Base-by-base conservation (phyloP, 2,113 vertebrate genomes). In the Neodontobutis hainanensis region DNA sequence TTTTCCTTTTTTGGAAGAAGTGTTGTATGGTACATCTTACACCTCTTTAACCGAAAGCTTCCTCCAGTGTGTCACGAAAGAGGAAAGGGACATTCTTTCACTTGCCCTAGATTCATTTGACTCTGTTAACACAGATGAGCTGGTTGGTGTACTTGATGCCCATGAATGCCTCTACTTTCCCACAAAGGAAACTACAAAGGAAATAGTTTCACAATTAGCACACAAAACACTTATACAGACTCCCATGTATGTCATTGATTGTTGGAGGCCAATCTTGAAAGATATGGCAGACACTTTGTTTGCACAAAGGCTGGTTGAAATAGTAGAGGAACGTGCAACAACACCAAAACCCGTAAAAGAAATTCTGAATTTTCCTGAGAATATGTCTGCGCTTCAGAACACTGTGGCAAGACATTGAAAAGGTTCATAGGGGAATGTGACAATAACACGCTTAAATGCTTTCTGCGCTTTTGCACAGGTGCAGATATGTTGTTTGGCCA, bases 151-250 rank as follows among this genome's bases (percentile, higher is more conserved):
- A n/a, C n/a, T n/a, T n/a, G n/a, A n/a, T n/a, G n/a, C n/a, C n/a
- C n/a, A n/a, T n/a, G n/a, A n/a, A n/a, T n/a, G n/a, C n/a, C n/a
- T n/a, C n/a, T n/a, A n/a, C n/a, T n/a, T n/a, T n/a, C n/a, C n/a
- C n/a, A n/a, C n/a, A n/a, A n/a, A n/a, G n/a, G n/a, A n/a, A n/a
- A n/a, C n/a, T n/a, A n/a, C n/a, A n/a, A n/a, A n/a, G n/a, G n/a
- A n/a, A n/a, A n/a, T n/a, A n/a, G n/a, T n/a, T n/a, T n/a, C n/a
- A n/a, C n/a, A n/a, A n/a, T n/a, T n/a, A n/a, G n/a, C n/a, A n/a
- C n/a, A n/a, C n/a, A n/a, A n/a, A n/a, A 49, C 16, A n/a, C 48
- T 49, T 19, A 49, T 49, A 19, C 48, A 49, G 19, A 49, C 48
- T 49, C 48, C 48, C 9, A 49, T 19, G 48, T 19, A 49, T 49